A percentile compares a stretch with the other conserved stretches of the same genome.
phyloP scores from a whole-genome alignment of 1,140 invertebrate species.

The Planococcus citri region DNA sequence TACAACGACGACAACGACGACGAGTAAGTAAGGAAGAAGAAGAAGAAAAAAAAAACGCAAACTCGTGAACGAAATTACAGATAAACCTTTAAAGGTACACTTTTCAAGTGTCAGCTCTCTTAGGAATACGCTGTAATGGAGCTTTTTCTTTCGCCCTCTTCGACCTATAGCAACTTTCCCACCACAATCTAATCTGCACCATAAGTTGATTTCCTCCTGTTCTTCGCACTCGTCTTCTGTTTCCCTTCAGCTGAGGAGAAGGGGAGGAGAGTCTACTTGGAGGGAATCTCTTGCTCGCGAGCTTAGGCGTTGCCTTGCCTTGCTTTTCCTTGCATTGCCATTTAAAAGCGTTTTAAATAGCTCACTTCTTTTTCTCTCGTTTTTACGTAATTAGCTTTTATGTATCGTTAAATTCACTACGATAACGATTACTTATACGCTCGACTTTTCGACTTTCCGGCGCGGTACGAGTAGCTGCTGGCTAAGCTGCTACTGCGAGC shows the following conservation, averaged over 20 bases:
- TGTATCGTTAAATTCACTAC: conserved; percentile 4
- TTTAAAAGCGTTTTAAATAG: background rate
- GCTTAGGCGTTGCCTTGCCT: too few relatives aligned
- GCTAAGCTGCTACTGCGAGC: too few relatives aligned
- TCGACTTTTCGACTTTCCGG: too few relatives aligned
- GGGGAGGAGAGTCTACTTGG: too few relatives aligned
- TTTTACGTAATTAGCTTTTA: background rate
- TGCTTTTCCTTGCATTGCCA: background rate
- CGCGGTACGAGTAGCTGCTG: too few relatives aligned
- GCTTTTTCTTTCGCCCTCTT: background rate
- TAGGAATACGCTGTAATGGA: conserved; percentile 2
- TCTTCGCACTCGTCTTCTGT: background rate
- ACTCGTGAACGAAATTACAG: conserved; percentile 6
- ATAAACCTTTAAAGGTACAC: background rate
- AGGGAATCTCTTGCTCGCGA: too few relatives aligned
- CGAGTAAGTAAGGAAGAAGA: too few relatives aligned
- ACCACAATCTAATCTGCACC: background rate
- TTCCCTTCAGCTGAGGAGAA: too few relatives aligned
- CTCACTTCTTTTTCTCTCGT: background rate
- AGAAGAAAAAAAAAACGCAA: background rate
- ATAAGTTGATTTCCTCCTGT: background rate
- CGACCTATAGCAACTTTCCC: background rate
- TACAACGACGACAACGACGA: too few relatives aligned
- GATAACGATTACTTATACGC: too few relatives aligned
- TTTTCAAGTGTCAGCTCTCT: conserved; percentile 2